Conservation (phyloP, 1,140 invertebrate genomes). For the Dinoponera quadriceps region DNA sequence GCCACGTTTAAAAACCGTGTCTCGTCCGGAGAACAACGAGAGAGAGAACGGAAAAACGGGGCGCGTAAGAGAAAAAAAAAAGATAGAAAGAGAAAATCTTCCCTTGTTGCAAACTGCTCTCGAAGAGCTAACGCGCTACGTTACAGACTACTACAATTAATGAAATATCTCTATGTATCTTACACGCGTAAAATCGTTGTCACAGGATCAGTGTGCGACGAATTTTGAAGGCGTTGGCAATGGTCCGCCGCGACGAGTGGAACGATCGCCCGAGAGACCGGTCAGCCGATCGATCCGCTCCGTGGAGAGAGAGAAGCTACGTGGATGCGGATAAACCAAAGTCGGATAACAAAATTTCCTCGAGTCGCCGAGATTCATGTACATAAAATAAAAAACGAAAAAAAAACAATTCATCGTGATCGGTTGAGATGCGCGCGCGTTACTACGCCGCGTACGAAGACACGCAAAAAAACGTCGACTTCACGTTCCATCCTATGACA, state of each 20-base stretch:
- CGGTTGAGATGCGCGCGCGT: too few relatives aligned
- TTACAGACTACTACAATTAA: slow-evolving; percentile 17
- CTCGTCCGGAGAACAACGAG: slow-evolving; percentile 25
- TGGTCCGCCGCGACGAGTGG: slow-evolving; percentile 46
- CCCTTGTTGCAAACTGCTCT: slow-evolving; percentile 21
- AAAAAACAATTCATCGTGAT: too few relatives aligned
- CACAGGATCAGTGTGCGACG: slow-evolving; percentile 64
- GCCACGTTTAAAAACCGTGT: slow-evolving; percentile 38
- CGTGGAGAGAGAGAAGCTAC: neutral
- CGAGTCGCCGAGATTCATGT: slow-evolving; percentile 18
- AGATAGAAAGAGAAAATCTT: too few relatives aligned
- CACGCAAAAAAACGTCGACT: neutral
- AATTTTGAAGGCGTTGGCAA: slow-evolving; percentile 84
- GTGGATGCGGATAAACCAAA: neutral
- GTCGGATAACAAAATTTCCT: too few relatives aligned
- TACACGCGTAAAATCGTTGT: slow-evolving; percentile 68
- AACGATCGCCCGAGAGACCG: neutral
- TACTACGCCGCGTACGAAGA: neutral
- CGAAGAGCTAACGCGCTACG: neutral
- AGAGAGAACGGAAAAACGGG: neutral
- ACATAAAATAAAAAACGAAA: too few relatives aligned
- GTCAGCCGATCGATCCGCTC: neutral
- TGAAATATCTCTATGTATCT: slow-evolving; percentile 78
- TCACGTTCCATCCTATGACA: neutral
- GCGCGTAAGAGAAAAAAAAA: too few relatives aligned